Conservation (phyloP, 1,140 invertebrate species). For the Pemphigus obesinymphae region DNA sequence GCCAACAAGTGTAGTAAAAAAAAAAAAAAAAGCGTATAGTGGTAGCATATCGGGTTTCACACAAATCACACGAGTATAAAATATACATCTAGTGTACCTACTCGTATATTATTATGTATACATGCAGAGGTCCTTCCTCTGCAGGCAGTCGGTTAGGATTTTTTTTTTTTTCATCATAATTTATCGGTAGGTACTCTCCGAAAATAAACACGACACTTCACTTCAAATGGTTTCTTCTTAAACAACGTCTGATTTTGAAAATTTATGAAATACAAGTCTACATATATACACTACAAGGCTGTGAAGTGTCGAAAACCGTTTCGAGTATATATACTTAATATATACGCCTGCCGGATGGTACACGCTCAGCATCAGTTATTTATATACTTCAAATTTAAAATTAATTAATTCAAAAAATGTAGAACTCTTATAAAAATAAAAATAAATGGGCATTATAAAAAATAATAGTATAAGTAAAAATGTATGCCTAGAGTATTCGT, state of each 20-base stretch:
- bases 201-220: conserved; percentile 20
- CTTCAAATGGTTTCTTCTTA: not conserved
- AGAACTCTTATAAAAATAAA: too few species aligned
- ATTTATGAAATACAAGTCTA: not conserved
- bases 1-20: not conserved
- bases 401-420: too few species aligned
- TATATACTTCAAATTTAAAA: too few species aligned
- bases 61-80: not conserved
- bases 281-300: not conserved
- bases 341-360: too few species aligned
- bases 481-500: too few species aligned
- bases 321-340: too few species aligned
- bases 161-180: not conserved
- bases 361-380: too few species aligned
- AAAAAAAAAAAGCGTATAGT: too few species aligned
- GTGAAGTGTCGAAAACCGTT: not conserved
- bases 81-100: not conserved
- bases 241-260: not conserved
- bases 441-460: too few species aligned
- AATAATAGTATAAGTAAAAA: too few species aligned
- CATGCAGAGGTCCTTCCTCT: too few species aligned
- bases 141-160: not conserved
- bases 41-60: not conserved
- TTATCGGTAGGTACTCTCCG: not conserved
- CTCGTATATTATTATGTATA: too few species aligned